Evolutionary conservation across 2,113 vertebrate species (phyloP).

Genomic region (Syrmaticus mikado): DNA sequence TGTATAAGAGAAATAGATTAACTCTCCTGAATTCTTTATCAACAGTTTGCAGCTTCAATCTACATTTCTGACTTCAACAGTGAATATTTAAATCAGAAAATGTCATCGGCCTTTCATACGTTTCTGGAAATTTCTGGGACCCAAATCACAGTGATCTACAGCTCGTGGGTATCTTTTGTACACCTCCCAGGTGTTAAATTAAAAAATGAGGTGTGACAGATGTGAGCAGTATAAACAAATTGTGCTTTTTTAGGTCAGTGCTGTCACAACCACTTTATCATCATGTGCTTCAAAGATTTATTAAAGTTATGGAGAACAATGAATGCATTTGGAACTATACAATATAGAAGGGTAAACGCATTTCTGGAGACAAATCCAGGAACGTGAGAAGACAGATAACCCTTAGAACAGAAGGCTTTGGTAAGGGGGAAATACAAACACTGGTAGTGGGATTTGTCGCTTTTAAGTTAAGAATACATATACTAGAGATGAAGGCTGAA

Average conservation of each 20-base stretch:
- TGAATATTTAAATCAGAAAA: conserved; percentile 56
- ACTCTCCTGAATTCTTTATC: background rate
- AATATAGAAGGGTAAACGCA: conserved; percentile 48
- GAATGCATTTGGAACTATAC: conserved; percentile 63
- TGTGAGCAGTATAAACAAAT: conserved; percentile 64
- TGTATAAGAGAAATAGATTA: background rate
- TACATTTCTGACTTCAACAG: background rate
- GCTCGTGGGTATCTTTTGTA: conserved; percentile 77
- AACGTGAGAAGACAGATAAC: background rate
- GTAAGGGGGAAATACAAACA: background rate
- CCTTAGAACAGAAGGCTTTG: background rate
- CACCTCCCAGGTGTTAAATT: conserved; percentile 80
- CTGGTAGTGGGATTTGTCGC: background rate
- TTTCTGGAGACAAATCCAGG: background rate
- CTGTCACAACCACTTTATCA: conserved; percentile 86
- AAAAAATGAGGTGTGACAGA: conserved; percentile 80
- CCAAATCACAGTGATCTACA: conserved; percentile 79
- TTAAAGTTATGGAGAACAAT: conserved; percentile 77
- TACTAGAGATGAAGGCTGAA: background rate
- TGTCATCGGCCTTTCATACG: conserved; percentile 36
- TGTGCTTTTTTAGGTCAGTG: conserved; percentile 75
- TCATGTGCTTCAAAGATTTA: conserved; percentile 81
- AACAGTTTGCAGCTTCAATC: background rate
- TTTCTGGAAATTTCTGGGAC: conserved; percentile 58
- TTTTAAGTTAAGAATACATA: background rate